Base-by-base conservation (phyloP, 1,140 invertebrate species). In the Heliothis subflexa region DNA sequence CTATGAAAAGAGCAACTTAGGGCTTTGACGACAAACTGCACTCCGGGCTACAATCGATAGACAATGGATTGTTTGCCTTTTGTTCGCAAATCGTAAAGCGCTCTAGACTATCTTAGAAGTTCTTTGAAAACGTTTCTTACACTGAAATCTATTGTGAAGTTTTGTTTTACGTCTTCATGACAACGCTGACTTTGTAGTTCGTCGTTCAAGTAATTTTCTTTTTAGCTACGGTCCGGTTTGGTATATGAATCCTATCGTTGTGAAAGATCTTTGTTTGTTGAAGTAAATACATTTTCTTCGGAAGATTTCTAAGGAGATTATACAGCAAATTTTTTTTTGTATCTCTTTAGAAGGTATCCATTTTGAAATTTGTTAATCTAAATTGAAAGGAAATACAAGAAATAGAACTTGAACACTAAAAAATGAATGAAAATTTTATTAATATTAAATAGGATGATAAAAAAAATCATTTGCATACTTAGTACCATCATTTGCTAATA, bases 31-130 rank as follows among this genome's bases (percentile, higher is more conserved):
- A 89, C 87, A 91, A 90, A 90, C 88, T 89, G 85, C 89, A 91
- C 89, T 88, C 82, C 72, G 62, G 84, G 87, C 88, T 88, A 87
- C 85, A 91, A 89, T 89, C 91, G 85, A 92, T 91, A 91, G 89
- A 91, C 91, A 92, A 90, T 89, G 85, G 88, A 91, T 88, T 91
- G 89, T 90, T 92, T 89, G 86, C 78, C 87, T 89, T 91, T 91
- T 91, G 87, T 89, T 88, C 84, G 82, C 77, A 87, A 86, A 88
- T 87, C 83, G 87, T 88, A 89, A 89, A 92, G 88, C 81, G 83
- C 86, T 87, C 79, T 76, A 61, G 79, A 85, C 78, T 86, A 83
- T 79, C 83, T 88, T 84, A 85, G 78, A 79, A 88, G 68, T 88
- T 88, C 89, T 89, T 88, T 87, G 87, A 87, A 77, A 83, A 76